Base-by-base conservation (phyloP, 2,797 vertebrate species). In the Heteromormyrus szaboi region DNA sequence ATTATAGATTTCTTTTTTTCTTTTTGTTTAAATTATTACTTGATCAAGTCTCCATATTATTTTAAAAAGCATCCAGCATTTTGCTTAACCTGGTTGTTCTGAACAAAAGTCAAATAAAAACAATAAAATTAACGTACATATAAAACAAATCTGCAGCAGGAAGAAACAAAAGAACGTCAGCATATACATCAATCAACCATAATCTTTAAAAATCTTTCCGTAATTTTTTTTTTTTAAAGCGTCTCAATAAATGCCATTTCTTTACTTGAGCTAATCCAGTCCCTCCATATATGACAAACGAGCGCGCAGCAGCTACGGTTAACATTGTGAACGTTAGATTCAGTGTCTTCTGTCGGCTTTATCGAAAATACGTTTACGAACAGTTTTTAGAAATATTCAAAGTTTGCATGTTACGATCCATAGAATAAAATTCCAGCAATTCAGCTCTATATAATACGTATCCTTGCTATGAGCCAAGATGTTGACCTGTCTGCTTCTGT, bases 271-370 rank as follows among this genome's bases (percentile, higher is more conserved):
- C 94, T 94, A 95, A 95, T 91, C 94, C 95, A 96, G 95, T 90
- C 94, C 93, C 94, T 96, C 96, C 91, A 25, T 95, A 96, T 97
- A 97, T 96, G 96, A 96, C 62, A 97, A 96, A 96, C 94, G 96
- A 96, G 96, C 46, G 5, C 96, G 95, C 96, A 97, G 97, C 96
- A 97, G 96, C 96, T 97, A 90, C 89, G 90, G 95, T 96, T 95
- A 88, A 95, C 93, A 88, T 91, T 90, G 87, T 50, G 59, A 89
- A 89, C 94, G 95, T 96, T 95, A 95, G 95, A 94, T 97, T 97
- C 97, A 97, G 97, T 97, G 97, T 97, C 96, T 97, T 96, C 93
- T 96, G 95, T 96, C 95, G 95, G 94, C 95, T 96, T 96, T 97
- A 95, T 95, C 95, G 95, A 96, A 95, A 96, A 95, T 96, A 96